phyloP scores from a whole-genome alignment of 2,113 vertebrate species.

The Theristicus caerulescens region DNA sequence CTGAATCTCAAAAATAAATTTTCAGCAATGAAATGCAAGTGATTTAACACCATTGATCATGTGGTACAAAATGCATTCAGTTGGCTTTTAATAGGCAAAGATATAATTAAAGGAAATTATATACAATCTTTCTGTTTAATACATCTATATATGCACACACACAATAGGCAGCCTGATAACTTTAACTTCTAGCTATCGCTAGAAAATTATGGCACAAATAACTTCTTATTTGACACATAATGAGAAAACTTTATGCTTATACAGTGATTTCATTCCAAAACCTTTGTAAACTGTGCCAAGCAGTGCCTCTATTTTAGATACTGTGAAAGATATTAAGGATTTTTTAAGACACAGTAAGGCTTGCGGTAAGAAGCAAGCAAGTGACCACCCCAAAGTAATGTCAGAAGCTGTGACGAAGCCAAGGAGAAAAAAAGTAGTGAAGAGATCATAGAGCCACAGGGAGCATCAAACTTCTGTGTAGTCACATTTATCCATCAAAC shows the following conservation, averaged over 20 bases:
- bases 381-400: background rate
- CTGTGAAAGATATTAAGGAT: background rate
- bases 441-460: background rate
- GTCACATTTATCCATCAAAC: background rate
- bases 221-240: slow-evolving; percentile 2
- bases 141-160: slow-evolving; percentile 1
- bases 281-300: background rate
- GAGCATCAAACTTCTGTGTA: background rate
- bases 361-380: background rate
- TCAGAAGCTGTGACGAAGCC: background rate
- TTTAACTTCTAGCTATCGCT: slow-evolving; percentile 7
- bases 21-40: slow-evolving; percentile 50
- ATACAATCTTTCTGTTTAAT: slow-evolving; percentile 46
- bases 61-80: slow-evolving; percentile 40
- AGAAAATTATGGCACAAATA: slow-evolving; percentile 19
- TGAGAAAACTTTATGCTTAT: slow-evolving; percentile 29
- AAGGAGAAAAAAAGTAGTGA: background rate
- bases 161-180: slow-evolving; percentile 27
- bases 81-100: slow-evolving; percentile 49
- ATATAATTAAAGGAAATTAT: slow-evolving; percentile 64
- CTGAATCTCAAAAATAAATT: slow-evolving; percentile 49
- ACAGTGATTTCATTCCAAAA: background rate
- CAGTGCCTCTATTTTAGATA: background rate
- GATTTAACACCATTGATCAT: slow-evolving; percentile 53
- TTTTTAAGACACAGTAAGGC: background rate